Conservation (phyloP, 1,140 invertebrate species). For the Ceratosolen fusciceps region DNA sequence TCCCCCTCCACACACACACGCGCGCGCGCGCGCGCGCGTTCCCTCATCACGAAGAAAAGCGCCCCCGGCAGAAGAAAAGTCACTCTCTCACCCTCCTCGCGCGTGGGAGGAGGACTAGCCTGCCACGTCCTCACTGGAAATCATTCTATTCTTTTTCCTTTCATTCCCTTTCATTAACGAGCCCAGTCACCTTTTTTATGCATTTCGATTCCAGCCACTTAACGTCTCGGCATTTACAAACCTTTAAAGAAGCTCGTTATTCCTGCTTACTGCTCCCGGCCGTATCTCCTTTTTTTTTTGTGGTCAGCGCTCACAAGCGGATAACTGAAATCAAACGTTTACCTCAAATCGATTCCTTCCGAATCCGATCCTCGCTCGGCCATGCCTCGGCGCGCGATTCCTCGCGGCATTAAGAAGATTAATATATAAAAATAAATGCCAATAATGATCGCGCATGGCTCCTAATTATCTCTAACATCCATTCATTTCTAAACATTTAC, state of each 20-base stretch:
- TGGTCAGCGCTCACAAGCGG: background rate
- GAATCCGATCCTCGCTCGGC: no score
- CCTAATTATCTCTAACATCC: no score
- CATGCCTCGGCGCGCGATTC: no score
- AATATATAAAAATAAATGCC: no score
- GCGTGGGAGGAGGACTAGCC: slow-evolving; percentile 21
- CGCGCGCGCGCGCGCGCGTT: no score
- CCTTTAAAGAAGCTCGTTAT: background rate
- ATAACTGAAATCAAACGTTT: no score
- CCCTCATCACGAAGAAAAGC: slow-evolving; percentile 29
- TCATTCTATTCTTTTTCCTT: no score
- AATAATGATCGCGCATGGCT: no score
- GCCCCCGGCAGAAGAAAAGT: slow-evolving; percentile 15
- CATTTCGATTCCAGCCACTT: background rate
- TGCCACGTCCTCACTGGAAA: slow-evolving; percentile 24
- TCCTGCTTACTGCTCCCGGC: background rate
- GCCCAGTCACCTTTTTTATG: slow-evolving; percentile 25
- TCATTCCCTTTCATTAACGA: slow-evolving; percentile 34
- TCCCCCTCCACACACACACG: no score
- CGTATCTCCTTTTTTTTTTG: background rate
- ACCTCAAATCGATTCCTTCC: no score
- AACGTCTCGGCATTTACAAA: background rate
- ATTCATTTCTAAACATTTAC: no score
- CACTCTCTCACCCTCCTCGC: background rate
- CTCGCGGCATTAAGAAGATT: no score